These are phyloP conservation scores for Taeniopygia guttata DNA, from an alignment of 2,797 vertebrate genomes.

Conservation along the genomic window DNA sequence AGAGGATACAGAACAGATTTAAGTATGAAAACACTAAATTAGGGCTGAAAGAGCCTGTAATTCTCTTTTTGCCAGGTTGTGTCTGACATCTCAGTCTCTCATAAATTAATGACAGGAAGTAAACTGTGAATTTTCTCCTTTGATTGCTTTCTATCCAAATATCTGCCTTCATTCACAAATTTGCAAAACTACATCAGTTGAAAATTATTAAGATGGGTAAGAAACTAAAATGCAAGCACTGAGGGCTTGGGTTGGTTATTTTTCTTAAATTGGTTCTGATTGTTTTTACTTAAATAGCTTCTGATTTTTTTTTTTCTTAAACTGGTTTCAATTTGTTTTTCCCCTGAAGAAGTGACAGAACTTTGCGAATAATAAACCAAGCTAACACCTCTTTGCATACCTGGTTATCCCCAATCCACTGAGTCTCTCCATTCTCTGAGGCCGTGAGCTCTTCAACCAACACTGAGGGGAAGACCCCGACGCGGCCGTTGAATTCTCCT, in stretches of 20 bases:
- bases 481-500: slow-evolving; percentile 89
- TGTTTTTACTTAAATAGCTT: neutral
- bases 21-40: neutral
- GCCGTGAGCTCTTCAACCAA: slow-evolving; percentile 89
- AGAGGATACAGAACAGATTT: neutral
- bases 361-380: neutral
- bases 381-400: slow-evolving; percentile 38
- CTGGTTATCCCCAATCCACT: slow-evolving; percentile 78
- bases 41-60: neutral
- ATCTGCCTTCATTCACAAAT: neutral
- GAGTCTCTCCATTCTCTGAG: slow-evolving; percentile 86
- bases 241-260: neutral
- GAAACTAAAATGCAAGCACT: neutral
- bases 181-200: neutral
- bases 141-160: neutral
- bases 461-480: slow-evolving; percentile 95
- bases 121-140: neutral
- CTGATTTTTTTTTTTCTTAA: neutral
- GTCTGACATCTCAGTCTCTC: neutral
- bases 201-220: neutral
- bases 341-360: neutral
- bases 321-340: neutral
- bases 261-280: neutral
- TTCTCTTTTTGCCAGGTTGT: neutral
- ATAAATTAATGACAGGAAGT: neutral